Conservation (phyloP, 2,797 vertebrate genomes). For the Pipistrellus pygmaeus region DNA sequence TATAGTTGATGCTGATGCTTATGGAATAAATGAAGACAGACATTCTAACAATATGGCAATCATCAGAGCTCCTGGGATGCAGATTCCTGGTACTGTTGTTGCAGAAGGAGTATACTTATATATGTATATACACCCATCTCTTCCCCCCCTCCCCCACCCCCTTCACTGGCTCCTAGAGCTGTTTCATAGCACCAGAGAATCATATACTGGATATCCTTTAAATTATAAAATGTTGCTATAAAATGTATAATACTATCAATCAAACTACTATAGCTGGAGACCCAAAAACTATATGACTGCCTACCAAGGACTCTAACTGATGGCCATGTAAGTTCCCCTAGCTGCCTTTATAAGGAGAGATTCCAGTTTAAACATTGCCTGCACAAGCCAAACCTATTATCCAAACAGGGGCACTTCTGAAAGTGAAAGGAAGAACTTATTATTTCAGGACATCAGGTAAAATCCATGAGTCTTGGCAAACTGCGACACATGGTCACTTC, state of each 20-base stretch:
- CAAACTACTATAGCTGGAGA: background rate
- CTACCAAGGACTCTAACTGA: slow-evolving; percentile 14
- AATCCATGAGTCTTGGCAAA: background rate
- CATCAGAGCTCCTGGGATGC: slow-evolving; percentile 1
- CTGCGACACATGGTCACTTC: background rate
- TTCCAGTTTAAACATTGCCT: background rate
- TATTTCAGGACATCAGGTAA: slow-evolving; percentile 28
- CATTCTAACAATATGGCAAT: slow-evolving; percentile 26
- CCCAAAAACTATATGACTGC: background rate
- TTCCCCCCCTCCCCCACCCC: background rate
- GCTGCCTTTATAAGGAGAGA: background rate
- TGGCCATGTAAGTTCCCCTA: background rate
- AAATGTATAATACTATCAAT: background rate
- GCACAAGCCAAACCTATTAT: slow-evolving; percentile 18
- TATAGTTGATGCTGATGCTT: slow-evolving; percentile 20
- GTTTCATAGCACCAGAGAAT: background rate
- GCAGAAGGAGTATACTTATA: background rate
- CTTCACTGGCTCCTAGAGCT: background rate
- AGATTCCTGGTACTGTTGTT: background rate
- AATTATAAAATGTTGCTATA: slow-evolving; percentile 10
- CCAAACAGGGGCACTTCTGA: background rate
- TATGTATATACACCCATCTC: background rate
- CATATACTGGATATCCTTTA: background rate
- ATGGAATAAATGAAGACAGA: background rate
- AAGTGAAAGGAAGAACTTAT: slow-evolving; percentile 20